phyloP scores from a whole-genome alignment of 1,140 invertebrate genomes.

The Asobara japonica region DNA sequence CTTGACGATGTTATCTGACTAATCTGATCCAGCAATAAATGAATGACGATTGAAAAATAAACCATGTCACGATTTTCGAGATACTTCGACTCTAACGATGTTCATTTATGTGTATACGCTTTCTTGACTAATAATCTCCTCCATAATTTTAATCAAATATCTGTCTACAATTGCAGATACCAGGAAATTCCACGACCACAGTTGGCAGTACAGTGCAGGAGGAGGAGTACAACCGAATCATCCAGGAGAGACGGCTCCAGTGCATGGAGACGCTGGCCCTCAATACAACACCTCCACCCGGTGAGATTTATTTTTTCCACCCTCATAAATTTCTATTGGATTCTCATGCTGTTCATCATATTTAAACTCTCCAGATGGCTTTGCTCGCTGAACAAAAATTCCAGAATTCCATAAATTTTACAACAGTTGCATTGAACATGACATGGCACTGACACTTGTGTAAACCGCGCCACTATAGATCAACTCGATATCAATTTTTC shows the following conservation, averaged over 20 bases:
- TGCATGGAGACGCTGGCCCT: conserved; percentile 42
- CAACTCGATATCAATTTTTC: not conserved
- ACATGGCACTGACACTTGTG: not conserved
- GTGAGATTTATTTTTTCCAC: conserved; percentile 39
- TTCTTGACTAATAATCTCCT: not conserved
- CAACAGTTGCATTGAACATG: not conserved
- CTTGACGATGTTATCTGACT: too few relatives aligned
- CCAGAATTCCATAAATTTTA: not conserved
- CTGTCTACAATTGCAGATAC: conserved; percentile 41
- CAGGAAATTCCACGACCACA: conserved; percentile 52
- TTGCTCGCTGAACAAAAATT: not conserved
- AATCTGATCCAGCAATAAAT: too few relatives aligned
- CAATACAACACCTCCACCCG: conserved; percentile 46
- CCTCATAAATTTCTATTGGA: conserved; percentile 14
- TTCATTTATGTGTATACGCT: too few relatives aligned
- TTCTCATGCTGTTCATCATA: not conserved
- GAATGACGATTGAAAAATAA: too few relatives aligned
- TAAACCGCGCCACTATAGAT: not conserved
- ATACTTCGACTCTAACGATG: too few relatives aligned
- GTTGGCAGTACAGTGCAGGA: conserved; percentile 50
- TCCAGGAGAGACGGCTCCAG: conserved; percentile 44
- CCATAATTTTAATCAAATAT: not conserved
- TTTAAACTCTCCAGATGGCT: not conserved
- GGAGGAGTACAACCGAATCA: conserved; percentile 48
- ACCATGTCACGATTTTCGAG: too few relatives aligned